phyloP scores from a whole-genome alignment of 2,888 invertebrate genomes.

The Cryptus viduatorius region DNA sequence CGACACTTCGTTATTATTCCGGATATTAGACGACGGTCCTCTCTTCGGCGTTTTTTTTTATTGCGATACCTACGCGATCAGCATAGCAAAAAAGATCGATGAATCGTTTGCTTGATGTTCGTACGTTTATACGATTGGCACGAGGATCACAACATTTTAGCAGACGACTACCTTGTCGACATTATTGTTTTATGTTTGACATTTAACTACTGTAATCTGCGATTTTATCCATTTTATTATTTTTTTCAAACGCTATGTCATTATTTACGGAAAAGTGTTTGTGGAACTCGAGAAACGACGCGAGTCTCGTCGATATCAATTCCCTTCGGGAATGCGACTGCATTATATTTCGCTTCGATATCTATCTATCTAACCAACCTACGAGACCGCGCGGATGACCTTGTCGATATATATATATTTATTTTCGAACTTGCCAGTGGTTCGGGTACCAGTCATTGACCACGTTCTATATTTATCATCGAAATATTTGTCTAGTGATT shows the following conservation, averaged over 20 bases:
- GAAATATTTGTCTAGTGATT: too few species aligned
- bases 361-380: background rate
- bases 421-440: background rate
- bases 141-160: background rate
- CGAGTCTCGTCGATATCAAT: constrained; percentile 6
- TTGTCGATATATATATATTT: constrained; percentile 10
- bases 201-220: constrained; percentile 14
- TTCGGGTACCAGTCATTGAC: background rate
- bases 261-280: constrained; percentile 8
- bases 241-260: background rate
- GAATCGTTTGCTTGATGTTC: constrained; percentile 30
- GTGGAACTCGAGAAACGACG: constrained; percentile 30
- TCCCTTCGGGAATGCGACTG: constrained; percentile 25
- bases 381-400: background rate
- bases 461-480: background rate
- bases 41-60: constrained; percentile 18
- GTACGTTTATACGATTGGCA: constrained; percentile 20
- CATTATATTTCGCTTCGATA: constrained; percentile 25
- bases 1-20: constrained; percentile 37
- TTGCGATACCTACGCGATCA: constrained; percentile 49
- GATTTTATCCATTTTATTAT: constrained; percentile 11
- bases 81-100: constrained; percentile 51
- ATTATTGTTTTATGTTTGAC: background rate
- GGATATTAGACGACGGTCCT: background rate
- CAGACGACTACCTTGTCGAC: constrained; percentile 58